Percentiles rank a stretch among this genome's conserved stretches.
Evolutionary conservation across 2,113 vertebrate genomes (phyloP).

Genomic region (Pygoscelis adeliae): DNA sequence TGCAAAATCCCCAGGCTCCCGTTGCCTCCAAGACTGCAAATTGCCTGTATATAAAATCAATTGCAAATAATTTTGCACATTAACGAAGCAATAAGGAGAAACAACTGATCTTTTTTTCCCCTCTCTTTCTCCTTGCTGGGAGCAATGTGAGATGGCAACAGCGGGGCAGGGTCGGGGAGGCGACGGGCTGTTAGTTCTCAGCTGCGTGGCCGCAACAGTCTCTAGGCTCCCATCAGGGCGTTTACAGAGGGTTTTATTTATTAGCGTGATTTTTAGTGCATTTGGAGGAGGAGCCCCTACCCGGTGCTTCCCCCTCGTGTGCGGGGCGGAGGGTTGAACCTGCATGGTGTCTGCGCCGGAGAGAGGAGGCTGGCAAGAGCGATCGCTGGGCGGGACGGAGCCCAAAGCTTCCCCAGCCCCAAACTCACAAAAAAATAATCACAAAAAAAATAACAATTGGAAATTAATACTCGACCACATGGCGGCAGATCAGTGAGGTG

Average conservation of each 20-base stretch:
- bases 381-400: fast-evolving
- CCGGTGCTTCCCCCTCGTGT: fast-evolving
- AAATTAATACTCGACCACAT: constrained; percentile 64
- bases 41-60: neutral
- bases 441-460: neutral
- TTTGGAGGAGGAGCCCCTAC: neutral
- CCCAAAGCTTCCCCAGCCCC: neutral
- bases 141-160: neutral
- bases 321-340: neutral
- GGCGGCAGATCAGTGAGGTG: neutral
- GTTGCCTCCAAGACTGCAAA: neutral
- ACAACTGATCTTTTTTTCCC: neutral
- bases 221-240: neutral
- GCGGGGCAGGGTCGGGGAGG: neutral
- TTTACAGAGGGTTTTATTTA: neutral
- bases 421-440: neutral
- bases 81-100: neutral
- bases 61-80: neutral
- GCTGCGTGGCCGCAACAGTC: fast-evolving
- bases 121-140: neutral
- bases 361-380: neutral
- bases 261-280: neutral
- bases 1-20: neutral
- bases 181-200: neutral
- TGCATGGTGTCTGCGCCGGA: fast-evolving